Evolutionary conservation across 2,113 vertebrate genomes (phyloP).

Genomic region (Phaetusa simplex): DNA sequence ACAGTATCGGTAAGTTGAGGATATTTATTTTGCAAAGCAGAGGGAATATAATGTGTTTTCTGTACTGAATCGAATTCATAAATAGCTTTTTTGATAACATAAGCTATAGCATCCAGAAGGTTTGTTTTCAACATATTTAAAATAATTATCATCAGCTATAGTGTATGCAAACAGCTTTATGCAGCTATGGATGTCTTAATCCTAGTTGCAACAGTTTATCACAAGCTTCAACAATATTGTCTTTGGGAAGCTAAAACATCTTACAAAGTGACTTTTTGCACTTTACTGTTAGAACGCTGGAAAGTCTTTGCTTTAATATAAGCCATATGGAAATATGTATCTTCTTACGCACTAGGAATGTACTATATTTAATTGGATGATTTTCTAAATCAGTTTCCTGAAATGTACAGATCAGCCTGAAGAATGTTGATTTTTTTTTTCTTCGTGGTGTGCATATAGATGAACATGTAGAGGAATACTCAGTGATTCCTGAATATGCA

Average conservation of each 20-base stretch:
- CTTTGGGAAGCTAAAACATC: neutral
- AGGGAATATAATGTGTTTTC: neutral
- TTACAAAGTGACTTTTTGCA: neutral
- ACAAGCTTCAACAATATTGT: neutral
- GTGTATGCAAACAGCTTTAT: neutral
- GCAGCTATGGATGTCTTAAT: neutral
- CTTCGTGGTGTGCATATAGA: neutral
- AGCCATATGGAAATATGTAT: neutral
- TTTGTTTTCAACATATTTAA: neutral
- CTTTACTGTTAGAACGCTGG: neutral
- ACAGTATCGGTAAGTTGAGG: constrained; percentile 88
- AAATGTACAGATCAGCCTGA: neutral
- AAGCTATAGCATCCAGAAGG: neutral
- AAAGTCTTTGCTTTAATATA: neutral
- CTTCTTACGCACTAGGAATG: neutral
- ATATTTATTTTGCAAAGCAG: neutral
- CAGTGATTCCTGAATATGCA: neutral
- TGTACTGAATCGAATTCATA: neutral
- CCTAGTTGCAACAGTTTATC: neutral
- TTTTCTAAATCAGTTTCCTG: neutral
- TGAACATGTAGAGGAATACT: neutral
- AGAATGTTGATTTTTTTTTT: neutral
- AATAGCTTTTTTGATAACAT: neutral
- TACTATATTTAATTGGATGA: neutral
- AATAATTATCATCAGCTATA: neutral